Evolutionary conservation across 2,888 invertebrate genomes (phyloP), one percentile per base, ranked within the genome.

Genomic region (Cepaea hortensis): DNA sequence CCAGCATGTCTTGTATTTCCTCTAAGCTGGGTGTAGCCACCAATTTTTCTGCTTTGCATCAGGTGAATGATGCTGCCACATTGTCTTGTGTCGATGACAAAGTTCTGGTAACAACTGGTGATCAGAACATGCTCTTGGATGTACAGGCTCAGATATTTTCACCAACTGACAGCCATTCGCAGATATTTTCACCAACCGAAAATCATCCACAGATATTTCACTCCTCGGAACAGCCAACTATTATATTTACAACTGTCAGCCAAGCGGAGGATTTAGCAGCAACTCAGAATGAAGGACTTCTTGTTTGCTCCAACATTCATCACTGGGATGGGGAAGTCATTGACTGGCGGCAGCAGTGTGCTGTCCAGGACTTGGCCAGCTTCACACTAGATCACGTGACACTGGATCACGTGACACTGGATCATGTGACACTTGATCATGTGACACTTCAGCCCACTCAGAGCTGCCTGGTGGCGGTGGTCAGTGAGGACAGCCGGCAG

Each of bases 301-400:
- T 80, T 18, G 46, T 85, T 15, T 65, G 81, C 65, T 62, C 81
- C 7, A 65, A 35, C 20, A 46, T 81, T 11, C 76, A 65, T 7
- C 73, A 68, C 35, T 86, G 86, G 86, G 82, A 70, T 46, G 75
- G 35, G 6, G 82, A 76, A 55, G 72, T 48, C 1, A 55, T 48
- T 35, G 79, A 85, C 11, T 86, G 86, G 86, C 61, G 20, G 61
- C 77, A 86, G n/a, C 62, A 73, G n/a, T 82, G 82, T 23, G 35
- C 18, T 55, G 82, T 81, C 3, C 82, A 76, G 9, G 81, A 85
- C 18, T 81, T 81, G n/a, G 15, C 72, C 46, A 65, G 46, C 18
- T 75, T 85, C 15, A 68, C 75, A 18, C 81, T 85, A 73, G 85
- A 85, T 50, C 81, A 23, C 11, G 68, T 85, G 3, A 76, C 62